Conservation (phyloP, 2,113 vertebrate species). For the Addax nasomaculatus region DNA sequence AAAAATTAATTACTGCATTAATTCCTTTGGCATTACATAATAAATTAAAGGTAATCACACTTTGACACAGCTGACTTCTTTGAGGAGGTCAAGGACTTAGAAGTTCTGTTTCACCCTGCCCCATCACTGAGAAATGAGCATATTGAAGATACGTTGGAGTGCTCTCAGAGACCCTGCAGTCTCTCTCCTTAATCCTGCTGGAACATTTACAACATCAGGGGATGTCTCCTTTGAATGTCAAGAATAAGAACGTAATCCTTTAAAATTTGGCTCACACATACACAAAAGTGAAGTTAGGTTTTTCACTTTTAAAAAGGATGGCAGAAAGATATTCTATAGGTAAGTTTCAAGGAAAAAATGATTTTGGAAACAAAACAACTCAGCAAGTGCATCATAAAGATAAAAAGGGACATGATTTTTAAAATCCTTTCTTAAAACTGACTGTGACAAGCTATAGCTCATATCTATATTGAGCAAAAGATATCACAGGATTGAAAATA, state of each 20-base stretch:
- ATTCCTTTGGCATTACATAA: background rate
- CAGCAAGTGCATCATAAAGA: background rate
- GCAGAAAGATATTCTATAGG: background rate
- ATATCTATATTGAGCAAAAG: background rate
- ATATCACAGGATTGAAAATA: background rate
- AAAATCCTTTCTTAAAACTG: background rate
- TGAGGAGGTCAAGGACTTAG: background rate
- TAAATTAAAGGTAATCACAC: background rate
- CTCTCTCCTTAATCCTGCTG: slow-evolving; percentile 63
- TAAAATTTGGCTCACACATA: slow-evolving; percentile 63
- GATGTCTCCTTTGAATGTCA: slow-evolving; percentile 66
- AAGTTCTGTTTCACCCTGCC: background rate
- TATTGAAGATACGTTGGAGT: slow-evolving; percentile 46
- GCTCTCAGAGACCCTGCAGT: slow-evolving; percentile 43
- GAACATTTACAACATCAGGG: slow-evolving; percentile 54
- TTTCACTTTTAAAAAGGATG: background rate
- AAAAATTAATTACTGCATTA: background rate
- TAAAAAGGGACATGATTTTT: background rate
- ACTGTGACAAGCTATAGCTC: background rate
- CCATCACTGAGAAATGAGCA: slow-evolving; percentile 59
- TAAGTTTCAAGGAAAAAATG: background rate
- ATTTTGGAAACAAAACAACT: background rate
- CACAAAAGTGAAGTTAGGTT: slow-evolving; percentile 31
- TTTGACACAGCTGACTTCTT: slow-evolving; percentile 1
- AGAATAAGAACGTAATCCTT: slow-evolving; percentile 73